phyloP scores from a whole-genome alignment of 2,113 vertebrate genomes.

The Bufo gargarizans region DNA sequence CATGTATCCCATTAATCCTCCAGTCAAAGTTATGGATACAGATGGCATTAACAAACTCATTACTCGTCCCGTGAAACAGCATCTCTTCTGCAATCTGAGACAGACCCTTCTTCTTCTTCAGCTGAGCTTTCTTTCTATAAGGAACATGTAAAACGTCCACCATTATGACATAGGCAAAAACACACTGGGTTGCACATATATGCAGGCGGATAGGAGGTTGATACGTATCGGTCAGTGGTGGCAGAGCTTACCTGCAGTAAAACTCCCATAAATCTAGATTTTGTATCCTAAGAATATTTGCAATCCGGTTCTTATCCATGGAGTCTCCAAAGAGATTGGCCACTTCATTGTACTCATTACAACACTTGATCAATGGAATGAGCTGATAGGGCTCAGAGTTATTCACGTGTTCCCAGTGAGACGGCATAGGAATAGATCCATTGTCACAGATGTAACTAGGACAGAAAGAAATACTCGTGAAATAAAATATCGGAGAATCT shows the following conservation, averaged over 20 bases:
- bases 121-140: slow-evolving; percentile 90
- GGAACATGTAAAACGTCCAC: not conserved
- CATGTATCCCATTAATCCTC: slow-evolving; percentile 93
- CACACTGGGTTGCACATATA: no score
- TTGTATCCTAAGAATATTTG: slow-evolving; percentile 93
- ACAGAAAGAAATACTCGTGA: slow-evolving; percentile 43
- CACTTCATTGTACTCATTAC: slow-evolving; percentile 93
- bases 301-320: slow-evolving; percentile 87
- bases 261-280: slow-evolving; percentile 97
- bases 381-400: slow-evolving; percentile 88
- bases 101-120: slow-evolving; percentile 88
- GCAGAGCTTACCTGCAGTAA: slow-evolving; percentile 87
- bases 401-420: slow-evolving; percentile 94
- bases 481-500: no score
- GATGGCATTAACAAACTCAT: slow-evolving; percentile 93
- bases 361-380: slow-evolving; percentile 84
- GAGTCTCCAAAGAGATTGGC: slow-evolving; percentile 88
- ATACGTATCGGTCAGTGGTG: not conserved
- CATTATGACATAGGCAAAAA: not conserved
- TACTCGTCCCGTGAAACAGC: slow-evolving; percentile 96
- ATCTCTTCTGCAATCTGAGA: slow-evolving; percentile 88
- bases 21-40: slow-evolving; percentile 98
- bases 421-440: slow-evolving; percentile 86
- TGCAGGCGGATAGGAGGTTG: no score
- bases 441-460: slow-evolving; percentile 95